Evolutionary conservation across 2,888 invertebrate species (phyloP), one percentile per base, ranked within the genome.

Genomic region (Tinea semifulvella): DNA sequence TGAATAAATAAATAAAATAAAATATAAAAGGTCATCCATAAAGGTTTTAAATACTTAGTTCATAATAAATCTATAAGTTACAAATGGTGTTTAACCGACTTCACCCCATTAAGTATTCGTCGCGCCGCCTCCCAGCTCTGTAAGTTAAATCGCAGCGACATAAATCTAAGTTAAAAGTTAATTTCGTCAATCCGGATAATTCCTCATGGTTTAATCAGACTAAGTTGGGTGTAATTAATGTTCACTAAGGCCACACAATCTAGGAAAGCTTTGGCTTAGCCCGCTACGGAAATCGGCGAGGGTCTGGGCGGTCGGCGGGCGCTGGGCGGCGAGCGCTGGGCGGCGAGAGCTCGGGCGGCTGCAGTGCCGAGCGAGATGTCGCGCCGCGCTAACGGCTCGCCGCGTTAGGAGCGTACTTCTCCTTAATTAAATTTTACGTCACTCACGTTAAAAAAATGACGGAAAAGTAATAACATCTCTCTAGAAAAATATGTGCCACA

Each of bases 211-310:
- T 80, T 80, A 80, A 77, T 77, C 76, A 76, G 76, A 70, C 72
- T 76, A 75, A 79, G 77, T 80, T 79, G 66, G 72, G 68, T 74
- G 75, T 77, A 80, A 80, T 80, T 77, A 77, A 80, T 79, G 77
- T 76, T 80, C 76, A 68, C 67, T 79, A 75, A 75, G 77, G 75
- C 73, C 73, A 72, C 73, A 76, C 74, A 71, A 75, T 76, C 74
- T 72, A 74, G 72, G 75, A 69, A 68, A 74, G 77, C 75, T 73
- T 66, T 60, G 68, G 73, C 70, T 74, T 68, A 73, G 71, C 61
- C 57, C 55, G 64, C 62, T 64, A 64, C 63, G 65, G 67, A 60
- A 36, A 36, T 36, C 36, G 36, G 36, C 16, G 36, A 6, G 17
- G 47, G 47, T 49, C 45, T 46, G 18, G 36, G 36, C 18, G 18